Evolutionary conservation across 2,113 vertebrate genomes (phyloP), one percentile per base, ranked within the genome.

Genomic region (Tragelaphus imberbis): DNA sequence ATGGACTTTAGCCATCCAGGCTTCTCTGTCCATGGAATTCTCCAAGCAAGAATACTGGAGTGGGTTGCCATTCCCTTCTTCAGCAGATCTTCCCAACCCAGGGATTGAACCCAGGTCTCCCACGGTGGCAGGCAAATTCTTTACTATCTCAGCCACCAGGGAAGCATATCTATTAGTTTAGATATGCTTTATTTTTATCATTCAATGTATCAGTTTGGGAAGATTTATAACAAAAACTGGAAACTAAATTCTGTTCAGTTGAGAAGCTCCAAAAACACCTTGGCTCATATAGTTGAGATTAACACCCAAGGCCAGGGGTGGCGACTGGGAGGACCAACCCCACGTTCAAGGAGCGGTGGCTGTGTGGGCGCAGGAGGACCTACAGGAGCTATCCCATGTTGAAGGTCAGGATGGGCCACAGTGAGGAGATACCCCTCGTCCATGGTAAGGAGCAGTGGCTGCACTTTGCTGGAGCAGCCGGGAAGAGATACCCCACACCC

Each of bases 181-280:
- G 55, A 84, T 58, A 30, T 13, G 36, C 44, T 84, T 95, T 84
- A 59, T 58, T 90, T 90, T 81, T 75, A 77, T 77, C 71, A 77
- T 77, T 27, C 71, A 77, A 44, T 77, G 6, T 75, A 85, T 85
- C 13, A 3, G 7, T 63, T 7, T 65, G 47, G 56, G 5, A 86
- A 91, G 13, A 63, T 47, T 85, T 91, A 55, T 63, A 56, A 91
- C 68, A 79, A 85, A 86, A 86, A 0, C n/a, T 77, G 28, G 19
- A 7, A 30, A 47, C 47, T 55, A 65, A 77, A 77, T 44, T 44
- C 23, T 14, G 36, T 77, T 27, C 71, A 77, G 36, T 44, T 77
- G 36, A 77, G 71, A 77, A 77, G 12, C 36, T 44, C 36, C 36
- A 27, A 27, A 71, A 44, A 44, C 12, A 77, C 11, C 1, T 28